A percentile compares a stretch with the other conserved stretches of the same genome.
These are phyloP conservation scores for Cremastinae sp. DNA, from an alignment of 2,888 invertebrate species.

Conservation along the genomic window DNA sequence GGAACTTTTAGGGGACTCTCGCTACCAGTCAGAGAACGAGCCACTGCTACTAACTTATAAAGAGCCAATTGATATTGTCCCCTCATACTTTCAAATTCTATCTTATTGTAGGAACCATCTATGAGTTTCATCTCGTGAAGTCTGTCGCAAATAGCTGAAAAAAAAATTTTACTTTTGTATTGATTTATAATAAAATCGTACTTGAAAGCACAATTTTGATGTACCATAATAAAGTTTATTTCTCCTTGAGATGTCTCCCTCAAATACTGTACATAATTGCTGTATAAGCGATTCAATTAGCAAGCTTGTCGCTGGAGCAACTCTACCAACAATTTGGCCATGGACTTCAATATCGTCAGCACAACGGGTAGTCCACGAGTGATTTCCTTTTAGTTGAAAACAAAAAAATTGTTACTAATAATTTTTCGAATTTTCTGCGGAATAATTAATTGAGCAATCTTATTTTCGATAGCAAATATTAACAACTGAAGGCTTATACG, in stretches of 20 bases:
- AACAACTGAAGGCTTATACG: too few relatives aligned
- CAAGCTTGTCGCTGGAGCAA: constrained; percentile 85
- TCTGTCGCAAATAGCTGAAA: constrained; percentile 84
- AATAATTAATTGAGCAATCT: too few relatives aligned
- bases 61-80: constrained; percentile 86
- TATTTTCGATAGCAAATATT: too few relatives aligned
- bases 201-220: not conserved
- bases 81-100: constrained; percentile 86
- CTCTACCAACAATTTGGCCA: constrained; percentile 69
- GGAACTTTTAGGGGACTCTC: constrained; percentile 67
- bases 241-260: constrained; percentile 83
- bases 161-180: too few relatives aligned
- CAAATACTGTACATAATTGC: constrained; percentile 85
- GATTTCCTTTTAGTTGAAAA: constrained; percentile 58
- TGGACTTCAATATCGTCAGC: constrained; percentile 57
- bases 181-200: too few relatives aligned
- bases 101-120: constrained; percentile 86
- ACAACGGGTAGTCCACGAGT: constrained; percentile 59
- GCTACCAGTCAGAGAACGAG: constrained; percentile 78
- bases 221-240: constrained; percentile 83
- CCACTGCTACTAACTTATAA: constrained; percentile 84
- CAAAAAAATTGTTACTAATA: not conserved
- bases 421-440: not conserved
- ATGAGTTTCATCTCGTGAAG: constrained; percentile 86
- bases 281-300: constrained; percentile 87